phyloP scores from a whole-genome alignment of 2,113 vertebrate genomes.

The Speoplatyrhinus poulsoni region DNA sequence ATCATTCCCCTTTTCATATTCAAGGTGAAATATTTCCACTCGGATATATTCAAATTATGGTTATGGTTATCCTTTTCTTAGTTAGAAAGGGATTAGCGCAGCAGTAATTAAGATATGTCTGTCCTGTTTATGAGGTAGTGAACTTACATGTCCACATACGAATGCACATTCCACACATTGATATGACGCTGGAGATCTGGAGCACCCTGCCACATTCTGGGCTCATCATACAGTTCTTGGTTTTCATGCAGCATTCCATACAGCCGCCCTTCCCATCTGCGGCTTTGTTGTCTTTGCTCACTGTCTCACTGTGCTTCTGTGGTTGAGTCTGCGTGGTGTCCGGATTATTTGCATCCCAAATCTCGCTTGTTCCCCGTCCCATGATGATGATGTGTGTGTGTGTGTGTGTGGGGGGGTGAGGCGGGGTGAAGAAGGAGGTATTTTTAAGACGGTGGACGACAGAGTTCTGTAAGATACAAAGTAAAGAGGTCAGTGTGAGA shows the following conservation, averaged over 20 bases:
- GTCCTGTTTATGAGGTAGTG: background rate
- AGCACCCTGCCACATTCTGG: constrained; percentile 69
- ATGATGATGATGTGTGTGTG: constrained; percentile 28
- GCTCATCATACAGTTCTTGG: constrained; percentile 74
- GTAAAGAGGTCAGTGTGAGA: background rate
- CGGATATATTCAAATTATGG: background rate
- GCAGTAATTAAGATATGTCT: background rate
- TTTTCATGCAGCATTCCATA: constrained; percentile 64
- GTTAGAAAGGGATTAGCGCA: background rate
- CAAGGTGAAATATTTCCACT: constrained; percentile 7
- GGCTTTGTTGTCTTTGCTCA: background rate
- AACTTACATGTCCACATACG: constrained; percentile 72
- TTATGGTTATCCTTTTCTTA: too few relatives aligned
- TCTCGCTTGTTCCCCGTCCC: constrained; percentile 36
- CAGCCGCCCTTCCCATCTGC: constrained; percentile 36
- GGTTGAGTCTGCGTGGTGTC: constrained; percentile 49
- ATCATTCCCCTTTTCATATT: constrained; percentile 7
- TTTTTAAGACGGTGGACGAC: too few relatives aligned
- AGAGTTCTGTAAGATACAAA: constrained; percentile 21
- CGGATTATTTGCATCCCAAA: constrained; percentile 38
- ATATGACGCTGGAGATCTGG: constrained; percentile 67
- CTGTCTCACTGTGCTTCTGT: background rate
- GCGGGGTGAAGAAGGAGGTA: background rate
- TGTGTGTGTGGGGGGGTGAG: background rate
- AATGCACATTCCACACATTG: constrained; percentile 72